A percentile compares a stretch with the other conserved stretches of the same genome.
These are phyloP conservation scores for Laticauda colubrina DNA, from an alignment of 2,113 vertebrate species.

Conservation along the genomic window DNA sequence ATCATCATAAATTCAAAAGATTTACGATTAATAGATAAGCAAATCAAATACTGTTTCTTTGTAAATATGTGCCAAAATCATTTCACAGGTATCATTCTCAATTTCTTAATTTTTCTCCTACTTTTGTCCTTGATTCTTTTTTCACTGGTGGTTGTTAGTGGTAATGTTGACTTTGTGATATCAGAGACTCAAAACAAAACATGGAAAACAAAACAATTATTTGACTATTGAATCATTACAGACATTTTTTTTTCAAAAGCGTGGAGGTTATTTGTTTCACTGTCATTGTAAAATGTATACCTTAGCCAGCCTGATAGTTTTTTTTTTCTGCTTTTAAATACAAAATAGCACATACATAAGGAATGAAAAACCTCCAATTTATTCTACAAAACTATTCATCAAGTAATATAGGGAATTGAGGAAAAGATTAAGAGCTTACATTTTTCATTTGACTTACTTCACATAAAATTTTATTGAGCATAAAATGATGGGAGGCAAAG, in stretches of 20 bases:
- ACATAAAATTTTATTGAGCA: slow-evolving; percentile 73
- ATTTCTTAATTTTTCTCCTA: not conserved
- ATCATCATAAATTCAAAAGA: not conserved
- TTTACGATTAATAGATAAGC: not conserved
- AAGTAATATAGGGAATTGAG: slow-evolving; percentile 66
- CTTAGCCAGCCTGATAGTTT: slow-evolving; percentile 38
- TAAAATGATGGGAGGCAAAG: slow-evolving; percentile 67
- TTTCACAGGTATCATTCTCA: not conserved
- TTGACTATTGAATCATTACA: not conserved
- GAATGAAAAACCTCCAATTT: slow-evolving; percentile 63
- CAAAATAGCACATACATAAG: slow-evolving; percentile 52
- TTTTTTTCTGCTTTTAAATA: slow-evolving; percentile 53
- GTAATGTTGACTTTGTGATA: not conserved
- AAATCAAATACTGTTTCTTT: not conserved
- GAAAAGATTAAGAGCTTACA: slow-evolving; percentile 73
- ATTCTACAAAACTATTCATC: slow-evolving; percentile 66
- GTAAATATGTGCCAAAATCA: not conserved
- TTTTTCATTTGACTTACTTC: slow-evolving; percentile 73
- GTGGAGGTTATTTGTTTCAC: slow-evolving; percentile 4
- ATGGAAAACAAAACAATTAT: not conserved
- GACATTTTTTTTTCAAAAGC: slow-evolving; percentile 5
- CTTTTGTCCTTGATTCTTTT: not conserved
- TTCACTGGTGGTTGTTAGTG: not conserved
- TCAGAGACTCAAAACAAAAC: not conserved
- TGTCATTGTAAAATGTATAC: not conserved